Conservation (phyloP, 1,140 invertebrate genomes). For the Chrysoperla carnea region DNA sequence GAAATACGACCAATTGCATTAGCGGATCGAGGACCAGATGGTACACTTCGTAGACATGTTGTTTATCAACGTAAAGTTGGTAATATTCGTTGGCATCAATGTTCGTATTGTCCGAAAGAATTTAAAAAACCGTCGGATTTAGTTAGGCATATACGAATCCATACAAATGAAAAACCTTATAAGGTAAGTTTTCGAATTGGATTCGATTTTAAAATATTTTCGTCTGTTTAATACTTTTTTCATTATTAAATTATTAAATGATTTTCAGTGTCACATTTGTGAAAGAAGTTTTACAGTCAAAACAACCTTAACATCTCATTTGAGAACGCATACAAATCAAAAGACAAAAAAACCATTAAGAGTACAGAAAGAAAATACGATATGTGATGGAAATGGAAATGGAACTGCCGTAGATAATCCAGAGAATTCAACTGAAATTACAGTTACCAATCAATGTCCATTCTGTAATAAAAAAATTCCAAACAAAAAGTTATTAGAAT, state of each 20-base stretch:
- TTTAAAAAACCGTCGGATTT: slow-evolving; percentile 22
- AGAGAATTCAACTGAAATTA: neutral
- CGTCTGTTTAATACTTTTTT: neutral
- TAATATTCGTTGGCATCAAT: slow-evolving; percentile 15
- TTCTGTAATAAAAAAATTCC: neutral
- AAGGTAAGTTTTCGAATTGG: slow-evolving; percentile 10
- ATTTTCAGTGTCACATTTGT: slow-evolving; percentile 12
- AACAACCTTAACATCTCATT: slow-evolving; percentile 13
- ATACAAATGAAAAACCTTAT: slow-evolving; percentile 20
- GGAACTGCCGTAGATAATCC: neutral
- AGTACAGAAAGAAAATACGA: neutral
- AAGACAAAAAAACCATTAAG: slow-evolving; percentile 5
- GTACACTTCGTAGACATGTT: slow-evolving; percentile 10
- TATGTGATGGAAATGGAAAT: neutral
- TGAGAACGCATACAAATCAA: slow-evolving; percentile 10
- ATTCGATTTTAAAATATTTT: neutral
- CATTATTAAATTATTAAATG: neutral
- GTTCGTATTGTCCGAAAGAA: slow-evolving; percentile 16
- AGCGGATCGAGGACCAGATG: slow-evolving; percentile 10
- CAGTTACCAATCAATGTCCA: neutral
- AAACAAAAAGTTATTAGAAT: neutral
- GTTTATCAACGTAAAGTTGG: slow-evolving; percentile 16
- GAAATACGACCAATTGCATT: slow-evolving; percentile 1
- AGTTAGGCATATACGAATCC: slow-evolving; percentile 19
- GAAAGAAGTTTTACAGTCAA: slow-evolving; percentile 14